These are phyloP conservation scores for Eilema depressum DNA, from an alignment of 2,888 invertebrate species.

Conservation along the genomic window DNA sequence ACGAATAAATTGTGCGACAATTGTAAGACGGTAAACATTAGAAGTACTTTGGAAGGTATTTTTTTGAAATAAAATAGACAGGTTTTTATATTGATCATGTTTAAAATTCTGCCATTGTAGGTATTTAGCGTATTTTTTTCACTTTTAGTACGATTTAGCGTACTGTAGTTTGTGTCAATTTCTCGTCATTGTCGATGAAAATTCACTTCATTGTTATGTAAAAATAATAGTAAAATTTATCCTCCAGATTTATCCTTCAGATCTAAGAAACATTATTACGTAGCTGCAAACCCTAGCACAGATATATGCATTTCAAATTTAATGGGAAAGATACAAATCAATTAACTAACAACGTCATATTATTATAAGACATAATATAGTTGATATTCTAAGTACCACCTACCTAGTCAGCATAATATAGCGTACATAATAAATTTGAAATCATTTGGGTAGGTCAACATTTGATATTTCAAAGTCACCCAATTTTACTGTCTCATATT, in stretches of 20 bases:
- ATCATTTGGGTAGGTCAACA: conserved; percentile 20
- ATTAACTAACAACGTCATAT: not conserved
- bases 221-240: too few relatives aligned
- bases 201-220: too few relatives aligned
- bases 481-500: conserved; percentile 66
- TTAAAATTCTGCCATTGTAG: not conserved
- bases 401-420: not conserved
- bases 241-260: too few relatives aligned
- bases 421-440: conserved; percentile 14
- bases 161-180: not conserved
- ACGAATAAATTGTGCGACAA: conserved; percentile 37
- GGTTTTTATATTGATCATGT: not conserved
- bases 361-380: not conserved
- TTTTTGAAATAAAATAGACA: not conserved
- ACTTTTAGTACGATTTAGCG: not conserved
- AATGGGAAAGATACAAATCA: not conserved
- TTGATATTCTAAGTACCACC: not conserved
- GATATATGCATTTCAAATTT: not conserved
- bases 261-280: too few relatives aligned
- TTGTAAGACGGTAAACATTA: conserved; percentile 21
- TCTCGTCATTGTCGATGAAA: too few relatives aligned
- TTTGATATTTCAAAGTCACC: conserved; percentile 42
- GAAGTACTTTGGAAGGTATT: conserved; percentile 7
- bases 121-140: not conserved
- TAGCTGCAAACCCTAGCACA: too few relatives aligned